A percentile compares a stretch with the other conserved stretches of the same genome.
phyloP scores from a whole-genome alignment of 2,888 invertebrate species.

The Homarus gammarus region DNA sequence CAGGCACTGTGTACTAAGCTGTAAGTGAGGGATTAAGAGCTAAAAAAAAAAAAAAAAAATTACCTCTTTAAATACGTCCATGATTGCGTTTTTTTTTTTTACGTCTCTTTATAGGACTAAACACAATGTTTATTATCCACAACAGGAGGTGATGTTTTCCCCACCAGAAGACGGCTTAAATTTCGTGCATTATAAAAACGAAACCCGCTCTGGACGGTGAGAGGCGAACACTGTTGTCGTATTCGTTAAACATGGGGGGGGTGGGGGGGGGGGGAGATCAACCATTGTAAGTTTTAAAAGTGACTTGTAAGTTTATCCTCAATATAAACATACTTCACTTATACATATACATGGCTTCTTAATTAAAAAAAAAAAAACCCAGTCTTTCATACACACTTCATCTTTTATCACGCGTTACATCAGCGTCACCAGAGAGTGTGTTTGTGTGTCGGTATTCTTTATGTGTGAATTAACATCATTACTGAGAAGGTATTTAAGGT shows the following conservation, averaged over 20 bases:
- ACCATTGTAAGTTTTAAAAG: constrained; percentile 25
- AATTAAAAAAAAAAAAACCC: too few species aligned
- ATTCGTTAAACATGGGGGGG: constrained; percentile 13
- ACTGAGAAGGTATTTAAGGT: too few species aligned
- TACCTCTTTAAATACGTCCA: too few species aligned
- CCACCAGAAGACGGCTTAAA: neutral
- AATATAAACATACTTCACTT: constrained; percentile 35
- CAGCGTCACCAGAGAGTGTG: neutral
- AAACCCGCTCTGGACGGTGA: constrained; percentile 59
- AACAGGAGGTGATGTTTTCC: neutral
- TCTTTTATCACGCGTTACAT: constrained; percentile 12
- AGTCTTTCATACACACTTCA: constrained; percentile 19
- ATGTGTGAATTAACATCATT: too few species aligned
- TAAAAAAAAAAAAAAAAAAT: too few species aligned
- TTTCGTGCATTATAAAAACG: constrained; percentile 24
- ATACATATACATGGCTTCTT: constrained; percentile 8
- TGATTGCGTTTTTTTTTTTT: too few species aligned
- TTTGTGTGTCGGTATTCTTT: too few species aligned
- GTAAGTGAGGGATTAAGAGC: too few species aligned
- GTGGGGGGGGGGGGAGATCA: constrained; percentile 33
- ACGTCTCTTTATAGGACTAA: too few species aligned
- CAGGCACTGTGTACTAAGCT: too few species aligned
- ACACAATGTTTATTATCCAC: too few species aligned
- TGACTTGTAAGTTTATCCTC: constrained; percentile 27
- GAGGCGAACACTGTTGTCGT: constrained; percentile 31